phyloP scores from a whole-genome alignment of 2,797 vertebrate species.

The Pseudochirops corinnae region DNA sequence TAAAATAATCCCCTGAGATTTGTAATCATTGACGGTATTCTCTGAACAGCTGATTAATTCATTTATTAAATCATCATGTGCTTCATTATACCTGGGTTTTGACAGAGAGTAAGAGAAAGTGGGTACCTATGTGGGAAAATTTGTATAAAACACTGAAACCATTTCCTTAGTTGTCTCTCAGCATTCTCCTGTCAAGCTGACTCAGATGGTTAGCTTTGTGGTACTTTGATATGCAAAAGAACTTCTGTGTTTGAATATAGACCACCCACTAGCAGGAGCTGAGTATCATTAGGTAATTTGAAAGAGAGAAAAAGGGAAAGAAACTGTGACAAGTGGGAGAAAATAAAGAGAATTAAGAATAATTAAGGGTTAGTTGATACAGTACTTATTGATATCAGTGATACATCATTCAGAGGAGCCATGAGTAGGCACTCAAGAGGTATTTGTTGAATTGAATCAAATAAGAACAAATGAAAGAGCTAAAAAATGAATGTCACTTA shows the following conservation, averaged over 20 bases:
- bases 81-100: constrained; percentile 29
- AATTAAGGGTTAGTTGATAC: background rate
- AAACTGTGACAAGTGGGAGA: constrained; percentile 15
- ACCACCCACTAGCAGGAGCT: constrained; percentile 67
- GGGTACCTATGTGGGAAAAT: background rate
- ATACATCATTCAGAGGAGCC: background rate
- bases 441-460: background rate
- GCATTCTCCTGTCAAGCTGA: constrained; percentile 69
- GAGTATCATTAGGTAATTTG: constrained; percentile 70
- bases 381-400: background rate
- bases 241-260: constrained; percentile 76
- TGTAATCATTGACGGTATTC: constrained; percentile 17
- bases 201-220: constrained; percentile 68
- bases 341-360: constrained; percentile 39
- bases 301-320: constrained; percentile 24
- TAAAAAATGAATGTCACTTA: background rate
- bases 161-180: constrained; percentile 48
- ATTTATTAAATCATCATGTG: constrained; percentile 42
- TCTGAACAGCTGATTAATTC: constrained; percentile 44
- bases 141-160: constrained; percentile 49
- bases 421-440: background rate
- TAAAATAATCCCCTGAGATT: constrained; percentile 56
- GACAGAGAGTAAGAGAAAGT: constrained; percentile 42
- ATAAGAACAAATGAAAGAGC: background rate
- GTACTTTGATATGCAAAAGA: constrained; percentile 72